A percentile compares a stretch with the other conserved stretches of the same genome.
These are phyloP conservation scores for Stictocephala bisonia DNA, from an alignment of 2,888 invertebrate genomes.

Conservation along the genomic window DNA sequence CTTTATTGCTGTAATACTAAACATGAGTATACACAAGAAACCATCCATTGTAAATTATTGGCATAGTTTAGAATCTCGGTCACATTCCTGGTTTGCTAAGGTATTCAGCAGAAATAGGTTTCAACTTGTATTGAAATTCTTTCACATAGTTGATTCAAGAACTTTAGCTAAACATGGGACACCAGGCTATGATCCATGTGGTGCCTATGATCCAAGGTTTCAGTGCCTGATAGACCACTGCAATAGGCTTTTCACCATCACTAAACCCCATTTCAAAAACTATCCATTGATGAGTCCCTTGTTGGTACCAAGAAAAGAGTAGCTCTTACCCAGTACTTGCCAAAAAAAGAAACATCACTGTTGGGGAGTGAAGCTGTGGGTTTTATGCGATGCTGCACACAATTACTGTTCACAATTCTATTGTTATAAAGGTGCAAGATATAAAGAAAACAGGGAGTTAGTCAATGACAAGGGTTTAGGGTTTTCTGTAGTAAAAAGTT, in stretches of 20 bases:
- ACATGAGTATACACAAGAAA: too few species aligned
- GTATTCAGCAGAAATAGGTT: too few species aligned
- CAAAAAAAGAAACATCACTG: conserved; percentile 31
- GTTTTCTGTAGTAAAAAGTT: conserved; percentile 19
- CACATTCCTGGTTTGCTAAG: too few species aligned
- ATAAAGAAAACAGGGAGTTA: neutral
- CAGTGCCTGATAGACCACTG: conserved; percentile 32
- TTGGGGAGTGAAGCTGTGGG: conserved; percentile 45
- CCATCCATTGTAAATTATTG: too few species aligned
- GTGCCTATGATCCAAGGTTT: too few species aligned
- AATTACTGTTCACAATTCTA: conserved; percentile 35
- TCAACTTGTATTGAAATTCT: too few species aligned
- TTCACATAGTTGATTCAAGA: too few species aligned
- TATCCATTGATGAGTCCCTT: conserved; percentile 39
- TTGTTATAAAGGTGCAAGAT: conserved; percentile 36
- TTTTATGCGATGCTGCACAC: conserved; percentile 36
- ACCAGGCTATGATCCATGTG: conserved; percentile 39
- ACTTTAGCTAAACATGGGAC: too few species aligned
- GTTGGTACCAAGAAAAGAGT: too few species aligned
- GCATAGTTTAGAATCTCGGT: too few species aligned
- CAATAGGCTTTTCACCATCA: conserved; percentile 23
- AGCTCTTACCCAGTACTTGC: conserved; percentile 35
- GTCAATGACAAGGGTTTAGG: conserved; percentile 26
- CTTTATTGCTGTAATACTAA: too few species aligned
- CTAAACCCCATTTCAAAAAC: conserved; percentile 15